phyloP scores from a whole-genome alignment of 2,888 invertebrate genomes.

The Clusia tigrina region DNA sequence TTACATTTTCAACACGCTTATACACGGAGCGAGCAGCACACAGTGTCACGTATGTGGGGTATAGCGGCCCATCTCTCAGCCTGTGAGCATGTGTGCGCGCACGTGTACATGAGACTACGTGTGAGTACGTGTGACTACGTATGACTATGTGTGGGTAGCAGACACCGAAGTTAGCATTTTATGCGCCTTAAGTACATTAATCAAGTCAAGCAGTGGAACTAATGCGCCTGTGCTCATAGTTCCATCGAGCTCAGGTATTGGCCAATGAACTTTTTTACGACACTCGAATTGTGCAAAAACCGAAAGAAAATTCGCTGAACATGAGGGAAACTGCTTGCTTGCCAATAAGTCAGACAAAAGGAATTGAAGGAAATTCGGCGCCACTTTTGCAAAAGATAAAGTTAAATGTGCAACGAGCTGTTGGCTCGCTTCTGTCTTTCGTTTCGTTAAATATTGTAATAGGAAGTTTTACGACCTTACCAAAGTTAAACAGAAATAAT shows the following conservation, averaged over 20 bases:
- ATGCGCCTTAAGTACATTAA: constrained; percentile 37
- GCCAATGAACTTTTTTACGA: not conserved
- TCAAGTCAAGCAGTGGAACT: constrained; percentile 53
- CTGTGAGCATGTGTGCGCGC: too few relatives aligned
- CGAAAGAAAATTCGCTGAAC: not conserved
- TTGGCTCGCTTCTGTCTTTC: not conserved
- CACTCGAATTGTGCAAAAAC: not conserved
- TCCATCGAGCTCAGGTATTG: not conserved
- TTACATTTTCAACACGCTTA: not conserved
- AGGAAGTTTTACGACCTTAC: too few relatives aligned
- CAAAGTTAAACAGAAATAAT: too few relatives aligned
- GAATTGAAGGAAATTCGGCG: not conserved
- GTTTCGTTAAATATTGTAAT: too few relatives aligned
- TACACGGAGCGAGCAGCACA: not conserved
- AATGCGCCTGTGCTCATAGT: constrained; percentile 42
- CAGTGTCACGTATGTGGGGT: not conserved
- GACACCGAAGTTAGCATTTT: constrained; percentile 4
- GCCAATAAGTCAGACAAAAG: not conserved
- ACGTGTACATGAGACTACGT: too few relatives aligned
- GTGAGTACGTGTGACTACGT: too few relatives aligned
- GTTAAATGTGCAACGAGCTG: too few relatives aligned
- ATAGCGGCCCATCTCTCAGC: too few relatives aligned
- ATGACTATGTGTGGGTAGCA: constrained; percentile 1
- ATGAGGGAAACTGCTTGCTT: not conserved
- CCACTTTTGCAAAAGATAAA: not conserved